Percentiles rank a stretch among this genome's conserved stretches.
phyloP scores from a whole-genome alignment of 2,797 vertebrate species.

The Chloroceryle amazona region DNA sequence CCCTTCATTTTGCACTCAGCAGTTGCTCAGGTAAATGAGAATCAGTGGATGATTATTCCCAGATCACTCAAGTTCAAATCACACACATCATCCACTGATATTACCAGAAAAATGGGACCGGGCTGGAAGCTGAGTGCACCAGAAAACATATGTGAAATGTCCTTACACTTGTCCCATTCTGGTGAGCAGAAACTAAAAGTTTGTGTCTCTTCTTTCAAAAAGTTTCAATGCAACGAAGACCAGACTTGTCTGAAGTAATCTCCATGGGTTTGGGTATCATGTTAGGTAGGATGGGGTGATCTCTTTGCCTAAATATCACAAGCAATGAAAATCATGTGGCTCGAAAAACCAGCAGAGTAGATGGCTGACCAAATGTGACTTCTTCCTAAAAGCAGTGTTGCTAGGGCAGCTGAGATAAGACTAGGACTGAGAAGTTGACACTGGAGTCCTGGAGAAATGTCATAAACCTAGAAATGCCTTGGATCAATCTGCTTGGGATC shows the following conservation, averaged over 20 bases:
- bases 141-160: not conserved
- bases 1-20: not conserved
- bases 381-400: not conserved
- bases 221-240: not conserved
- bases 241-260: not conserved
- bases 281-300: not conserved
- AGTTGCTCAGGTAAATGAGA: not conserved
- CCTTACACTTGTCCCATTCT: not conserved
- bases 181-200: not conserved
- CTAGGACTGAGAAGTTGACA: not conserved
- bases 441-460: not conserved
- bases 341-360: not conserved
- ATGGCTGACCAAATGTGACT: not conserved
- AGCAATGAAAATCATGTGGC: not conserved
- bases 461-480: not conserved
- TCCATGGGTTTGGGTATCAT: not conserved
- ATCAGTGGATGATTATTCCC: not conserved
- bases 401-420: not conserved
- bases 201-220: not conserved
- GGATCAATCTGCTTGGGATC: not conserved
- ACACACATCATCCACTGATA: not conserved
- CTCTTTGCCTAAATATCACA: not conserved
- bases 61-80: not conserved
- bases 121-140: not conserved
- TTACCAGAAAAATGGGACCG: not conserved